A percentile compares a stretch with the other conserved stretches of the same genome.
Conservation (phyloP, 2,888 invertebrate genomes). For the Bursaphelenchus okinawaensis region DNA sequence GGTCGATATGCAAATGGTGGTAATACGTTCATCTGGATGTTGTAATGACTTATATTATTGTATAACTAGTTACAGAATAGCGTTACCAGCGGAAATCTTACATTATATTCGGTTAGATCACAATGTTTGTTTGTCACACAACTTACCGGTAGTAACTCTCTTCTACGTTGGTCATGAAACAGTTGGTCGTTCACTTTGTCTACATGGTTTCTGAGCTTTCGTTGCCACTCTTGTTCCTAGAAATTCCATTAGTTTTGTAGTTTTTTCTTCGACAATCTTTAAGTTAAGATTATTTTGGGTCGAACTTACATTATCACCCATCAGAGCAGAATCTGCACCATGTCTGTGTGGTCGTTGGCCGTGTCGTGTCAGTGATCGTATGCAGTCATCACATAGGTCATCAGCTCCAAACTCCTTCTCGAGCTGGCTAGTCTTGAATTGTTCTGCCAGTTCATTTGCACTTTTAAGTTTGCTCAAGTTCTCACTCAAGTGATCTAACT, state of each 20-base stretch:
- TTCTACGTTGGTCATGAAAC: constrained; percentile 18
- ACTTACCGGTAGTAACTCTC: constrained; percentile 13
- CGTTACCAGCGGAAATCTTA: no score
- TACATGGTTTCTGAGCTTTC: constrained; percentile 30
- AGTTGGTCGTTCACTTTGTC: constrained; percentile 38
- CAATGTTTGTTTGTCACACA: constrained; percentile 5
- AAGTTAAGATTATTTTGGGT: no score
- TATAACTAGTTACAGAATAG: no score
- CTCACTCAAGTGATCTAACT: constrained; percentile 3
- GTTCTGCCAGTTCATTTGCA: background rate
- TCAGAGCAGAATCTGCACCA: background rate
- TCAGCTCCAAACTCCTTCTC: background rate
- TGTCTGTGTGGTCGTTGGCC: background rate
- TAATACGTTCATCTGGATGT: constrained; percentile 20
- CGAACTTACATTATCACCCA: background rate
- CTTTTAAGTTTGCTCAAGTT: constrained; percentile 7
- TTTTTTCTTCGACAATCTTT: no score
- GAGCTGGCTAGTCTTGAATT: background rate
- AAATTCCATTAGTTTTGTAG: no score
- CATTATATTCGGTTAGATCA: no score
- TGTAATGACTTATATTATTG: no score
- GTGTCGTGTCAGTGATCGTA: background rate
- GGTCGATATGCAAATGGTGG: constrained; percentile 25
- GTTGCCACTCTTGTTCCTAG: constrained; percentile 2
- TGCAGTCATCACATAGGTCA: constrained; percentile 4